Base-by-base conservation (phyloP, 2,797 vertebrate genomes). In the Notolabrus celidotus region DNA sequence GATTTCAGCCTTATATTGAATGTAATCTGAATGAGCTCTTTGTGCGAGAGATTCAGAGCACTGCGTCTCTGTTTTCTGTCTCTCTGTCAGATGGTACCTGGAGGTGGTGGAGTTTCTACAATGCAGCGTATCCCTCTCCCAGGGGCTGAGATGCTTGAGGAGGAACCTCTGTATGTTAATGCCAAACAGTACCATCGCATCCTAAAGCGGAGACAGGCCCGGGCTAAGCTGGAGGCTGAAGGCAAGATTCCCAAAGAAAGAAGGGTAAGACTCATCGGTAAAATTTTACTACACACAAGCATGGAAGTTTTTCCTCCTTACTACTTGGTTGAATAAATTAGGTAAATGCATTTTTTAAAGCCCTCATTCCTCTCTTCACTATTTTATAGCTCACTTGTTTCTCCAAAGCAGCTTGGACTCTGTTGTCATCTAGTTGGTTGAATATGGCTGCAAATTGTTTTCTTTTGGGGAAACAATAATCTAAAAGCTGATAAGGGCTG, bases 231-330 rank as follows among this genome's bases (percentile, higher is more conserved):
- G 75, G 98, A 99, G 75, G 98, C 97, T 1, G 98, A 99, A 92
- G 97, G 98, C 11, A 98, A 99, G 79, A 98, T 99, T 74, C 98
- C 98, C 68, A 99, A 99, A 83, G 97, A 99, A 79, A 95, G 98
- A 74, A 95, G 97, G 94, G 98, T 99, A 74, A 87, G 16, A 41
- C 0, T 12, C 34, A 17, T 60, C 61, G 16, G 16, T 10, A 15
- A 46, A 34, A 3, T 39, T 16, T 9, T 33, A 36, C 2, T 12
- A 5, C 16, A n/a, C 19, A 27, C 11, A 15, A 20, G 64, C 34
- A 25, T 10, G 14, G 10, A 39, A 9, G 20, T 10, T 17, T n/a
- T 5, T 33, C 25, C n/a, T 15, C 10, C 23, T 47, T 34, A 31
- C 43, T 31, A 22, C 19, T 20, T 27, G 22, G 16, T 42, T n/a